A percentile compares a stretch with the other conserved stretches of the same genome.
These are phyloP conservation scores for Daubentonia madagascariensis DNA, from an alignment of 2,113 vertebrate genomes.

Conservation along the genomic window DNA sequence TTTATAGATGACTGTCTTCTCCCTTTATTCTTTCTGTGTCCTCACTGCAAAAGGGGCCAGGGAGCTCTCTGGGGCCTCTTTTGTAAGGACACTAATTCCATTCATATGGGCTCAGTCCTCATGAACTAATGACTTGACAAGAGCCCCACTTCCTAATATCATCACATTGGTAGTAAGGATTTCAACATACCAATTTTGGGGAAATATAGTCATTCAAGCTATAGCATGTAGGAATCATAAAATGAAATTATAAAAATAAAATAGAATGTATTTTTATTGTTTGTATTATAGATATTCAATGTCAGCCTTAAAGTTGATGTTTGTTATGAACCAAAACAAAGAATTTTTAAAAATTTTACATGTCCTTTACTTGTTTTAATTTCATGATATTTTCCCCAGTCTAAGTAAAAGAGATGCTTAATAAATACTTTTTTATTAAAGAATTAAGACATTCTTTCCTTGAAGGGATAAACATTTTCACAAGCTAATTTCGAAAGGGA, in stretches of 20 bases:
- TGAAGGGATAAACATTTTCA: neutral
- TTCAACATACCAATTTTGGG: neutral
- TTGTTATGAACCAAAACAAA: neutral
- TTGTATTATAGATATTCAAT: neutral
- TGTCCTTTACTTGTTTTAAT: neutral
- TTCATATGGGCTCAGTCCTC: neutral
- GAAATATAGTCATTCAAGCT: neutral
- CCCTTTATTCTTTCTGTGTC: neutral
- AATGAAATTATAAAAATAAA: neutral
- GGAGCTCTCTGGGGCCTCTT: neutral
- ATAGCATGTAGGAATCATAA: neutral
- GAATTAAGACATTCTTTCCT: neutral
- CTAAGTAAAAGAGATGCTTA: neutral
- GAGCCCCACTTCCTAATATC: neutral
- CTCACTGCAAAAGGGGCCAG: neutral
- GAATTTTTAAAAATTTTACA: neutral
- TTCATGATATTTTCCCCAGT: neutral
- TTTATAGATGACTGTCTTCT: neutral
- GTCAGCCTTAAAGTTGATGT: neutral
- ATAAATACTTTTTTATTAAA: slow-evolving; percentile 18
- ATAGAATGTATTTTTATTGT: neutral
- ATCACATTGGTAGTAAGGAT: no score
- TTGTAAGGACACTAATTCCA: neutral
- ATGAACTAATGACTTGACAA: accelerated
- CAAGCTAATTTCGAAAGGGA: neutral